Base-by-base conservation (phyloP, 2,888 invertebrate genomes). In the Bugula neritina region DNA sequence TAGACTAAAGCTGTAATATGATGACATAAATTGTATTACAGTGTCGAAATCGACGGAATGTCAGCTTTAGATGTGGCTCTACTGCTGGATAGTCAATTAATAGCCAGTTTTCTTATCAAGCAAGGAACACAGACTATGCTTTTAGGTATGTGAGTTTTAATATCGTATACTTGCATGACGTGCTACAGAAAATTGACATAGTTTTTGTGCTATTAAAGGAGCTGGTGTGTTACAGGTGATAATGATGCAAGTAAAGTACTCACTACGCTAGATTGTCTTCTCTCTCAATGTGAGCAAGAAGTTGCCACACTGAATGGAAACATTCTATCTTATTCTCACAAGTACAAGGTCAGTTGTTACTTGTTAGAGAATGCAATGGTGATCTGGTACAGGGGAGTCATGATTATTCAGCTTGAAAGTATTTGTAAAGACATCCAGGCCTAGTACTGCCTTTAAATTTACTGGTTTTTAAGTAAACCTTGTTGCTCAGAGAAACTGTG, bases 51-150 rank as follows among this genome's bases (percentile, higher is more conserved):
- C 5, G n/a, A 57, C n/a, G 57, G 57, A 21, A 57, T 57, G 57
- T 57, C 57, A n/a, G 57, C 25, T 21, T 23, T 57, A 5, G 57
- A 57, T 57, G 57, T 57, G n/a, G 57, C 57, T 13, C n/a, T 57
- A 23, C 57, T 57, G 5, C 25, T 57, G 57, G 25, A 57, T 25
- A 23, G 23, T 25, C n/a, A 25, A n/a, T n/a, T 23, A 10, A 57
- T 57, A 57, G 25, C 57, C 23, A 25, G 3, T 21, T 57, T 3
- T 25, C 57, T 57, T 21, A 21, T 57, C 5, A 3, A 57, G 57
- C 57, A 57, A 13, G 57, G 23, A 5, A 23, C 57, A 5, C 13
- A 57, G 27, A 23, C 27, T 5, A 21, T 25, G 5, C 57, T 57
- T 13, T 23, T 57, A 10, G 57, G 57, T 57, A 10, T 13, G 52